Evolutionary conservation across 1,140 invertebrate species (phyloP).

Genomic region (Dinoponera quadriceps): DNA sequence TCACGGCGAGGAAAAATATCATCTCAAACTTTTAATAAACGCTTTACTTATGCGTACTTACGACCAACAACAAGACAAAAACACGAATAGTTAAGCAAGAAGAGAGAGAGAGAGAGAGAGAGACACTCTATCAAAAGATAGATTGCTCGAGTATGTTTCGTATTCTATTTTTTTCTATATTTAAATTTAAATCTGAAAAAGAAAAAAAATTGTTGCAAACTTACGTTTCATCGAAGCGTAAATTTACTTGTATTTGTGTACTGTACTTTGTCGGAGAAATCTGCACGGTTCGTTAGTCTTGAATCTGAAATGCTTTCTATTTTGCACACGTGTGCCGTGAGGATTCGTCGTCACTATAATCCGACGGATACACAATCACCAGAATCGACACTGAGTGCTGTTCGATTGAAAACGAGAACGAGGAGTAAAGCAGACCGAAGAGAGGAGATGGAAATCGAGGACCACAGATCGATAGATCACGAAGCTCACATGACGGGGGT

Average conservation of each 20-base stretch:
- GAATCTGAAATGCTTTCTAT: conserved; percentile 1
- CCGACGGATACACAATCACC: not conserved
- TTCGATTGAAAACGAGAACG: not conserved
- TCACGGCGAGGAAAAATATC: not conserved
- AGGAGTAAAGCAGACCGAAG: not conserved
- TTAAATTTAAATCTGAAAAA: no score
- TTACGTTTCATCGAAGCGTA: not conserved
- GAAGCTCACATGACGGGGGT: not conserved
- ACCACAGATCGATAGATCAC: conserved; percentile 25
- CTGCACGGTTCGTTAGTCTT: not conserved
- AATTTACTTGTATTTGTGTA: not conserved
- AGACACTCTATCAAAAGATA: no score
- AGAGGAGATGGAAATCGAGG: conserved; percentile 13
- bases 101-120: no score
- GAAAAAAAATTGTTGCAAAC: not conserved
- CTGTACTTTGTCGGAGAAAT: not conserved
- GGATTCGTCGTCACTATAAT: not conserved
- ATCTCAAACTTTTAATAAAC: not conserved
- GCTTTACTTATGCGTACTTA: not conserved
- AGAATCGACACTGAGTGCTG: not conserved
- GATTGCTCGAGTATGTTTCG: no score
- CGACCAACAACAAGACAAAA: not conserved
- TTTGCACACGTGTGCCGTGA: not conserved
- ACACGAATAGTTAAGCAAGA: not conserved
- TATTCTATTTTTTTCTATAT: no score